These are phyloP conservation scores for Boulengeromyrus knoepffleri DNA, from an alignment of 2,113 vertebrate genomes.

Conservation along the genomic window DNA sequence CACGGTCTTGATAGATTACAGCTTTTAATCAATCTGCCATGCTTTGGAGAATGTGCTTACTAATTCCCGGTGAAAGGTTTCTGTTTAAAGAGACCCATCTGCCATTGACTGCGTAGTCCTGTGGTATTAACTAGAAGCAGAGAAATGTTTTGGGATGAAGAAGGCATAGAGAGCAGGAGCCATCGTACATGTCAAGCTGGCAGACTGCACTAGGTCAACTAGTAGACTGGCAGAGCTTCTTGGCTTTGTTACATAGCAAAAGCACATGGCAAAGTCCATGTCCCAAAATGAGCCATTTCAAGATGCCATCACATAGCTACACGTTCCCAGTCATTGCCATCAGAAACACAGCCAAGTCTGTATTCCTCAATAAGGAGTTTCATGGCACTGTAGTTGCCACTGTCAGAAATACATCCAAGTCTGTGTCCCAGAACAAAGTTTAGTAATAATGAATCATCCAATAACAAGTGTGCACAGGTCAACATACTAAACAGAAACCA, in stretches of 20 bases:
- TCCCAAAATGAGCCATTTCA: background rate
- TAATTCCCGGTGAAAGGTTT: background rate
- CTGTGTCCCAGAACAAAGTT: background rate
- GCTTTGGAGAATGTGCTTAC: background rate
- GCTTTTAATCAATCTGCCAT: background rate
- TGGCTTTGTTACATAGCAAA: background rate
- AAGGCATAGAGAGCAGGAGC: background rate
- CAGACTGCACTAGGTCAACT: background rate
- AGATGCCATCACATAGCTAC: background rate
- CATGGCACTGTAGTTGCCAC: background rate
- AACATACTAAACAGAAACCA: background rate
- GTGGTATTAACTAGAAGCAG: background rate
- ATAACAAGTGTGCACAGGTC: background rate
- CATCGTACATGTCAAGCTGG: background rate
- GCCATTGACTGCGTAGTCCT: background rate
- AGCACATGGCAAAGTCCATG: background rate
- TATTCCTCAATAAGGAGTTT: background rate
- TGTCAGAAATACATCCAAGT: background rate
- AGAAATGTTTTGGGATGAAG: background rate
- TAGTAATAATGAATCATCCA: background rate
- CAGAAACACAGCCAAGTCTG: background rate
- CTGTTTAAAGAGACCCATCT: background rate
- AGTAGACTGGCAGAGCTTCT: background rate
- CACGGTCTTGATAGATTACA: background rate
- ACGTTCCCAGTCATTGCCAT: background rate